Evolutionary conservation across 2,888 invertebrate genomes (phyloP).

Genomic region (Eucriotettix oculatus): DNA sequence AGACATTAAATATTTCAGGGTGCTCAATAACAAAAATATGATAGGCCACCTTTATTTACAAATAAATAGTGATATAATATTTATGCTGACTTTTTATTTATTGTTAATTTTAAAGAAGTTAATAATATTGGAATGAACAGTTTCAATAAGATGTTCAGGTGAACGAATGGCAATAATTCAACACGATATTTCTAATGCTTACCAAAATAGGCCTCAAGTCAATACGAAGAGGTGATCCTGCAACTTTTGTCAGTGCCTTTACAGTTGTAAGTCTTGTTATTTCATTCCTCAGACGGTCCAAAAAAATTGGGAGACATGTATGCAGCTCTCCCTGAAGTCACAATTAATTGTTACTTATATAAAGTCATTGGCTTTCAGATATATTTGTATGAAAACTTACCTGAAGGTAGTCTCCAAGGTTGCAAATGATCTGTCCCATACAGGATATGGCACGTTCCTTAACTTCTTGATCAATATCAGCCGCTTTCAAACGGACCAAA

Average conservation of each 20-base stretch:
- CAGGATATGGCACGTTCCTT: conserved; percentile 96
- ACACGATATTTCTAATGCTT: conserved; percentile 18
- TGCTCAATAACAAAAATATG: too few species aligned
- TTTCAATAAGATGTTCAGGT: too few species aligned
- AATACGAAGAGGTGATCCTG: conserved; percentile 73
- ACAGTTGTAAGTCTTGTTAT: conserved; percentile 93
- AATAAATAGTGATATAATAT: too few species aligned
- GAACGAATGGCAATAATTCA: too few species aligned
- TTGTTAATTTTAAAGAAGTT: too few species aligned
- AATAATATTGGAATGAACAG: too few species aligned
- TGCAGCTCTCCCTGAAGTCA: conserved; percentile 45
- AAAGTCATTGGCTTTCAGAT: neutral
- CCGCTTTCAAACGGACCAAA: conserved; percentile 69
- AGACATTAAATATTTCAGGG: too few species aligned
- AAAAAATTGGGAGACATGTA: conserved; percentile 80
- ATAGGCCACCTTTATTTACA: too few species aligned
- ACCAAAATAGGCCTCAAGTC: conserved; percentile 67
- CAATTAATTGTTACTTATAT: conserved; percentile 10
- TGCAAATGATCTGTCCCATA: conserved; percentile 87
- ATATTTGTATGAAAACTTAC: conserved; percentile 18
- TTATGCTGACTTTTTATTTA: too few species aligned
- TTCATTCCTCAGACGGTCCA: conserved; percentile 90
- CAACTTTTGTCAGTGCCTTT: conserved; percentile 87
- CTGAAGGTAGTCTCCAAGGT: conserved; percentile 73
- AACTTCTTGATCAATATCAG: conserved; percentile 98